Evolutionary conservation across 1,140 invertebrate species (phyloP).

Genomic region (Drosophila burlai): DNA sequence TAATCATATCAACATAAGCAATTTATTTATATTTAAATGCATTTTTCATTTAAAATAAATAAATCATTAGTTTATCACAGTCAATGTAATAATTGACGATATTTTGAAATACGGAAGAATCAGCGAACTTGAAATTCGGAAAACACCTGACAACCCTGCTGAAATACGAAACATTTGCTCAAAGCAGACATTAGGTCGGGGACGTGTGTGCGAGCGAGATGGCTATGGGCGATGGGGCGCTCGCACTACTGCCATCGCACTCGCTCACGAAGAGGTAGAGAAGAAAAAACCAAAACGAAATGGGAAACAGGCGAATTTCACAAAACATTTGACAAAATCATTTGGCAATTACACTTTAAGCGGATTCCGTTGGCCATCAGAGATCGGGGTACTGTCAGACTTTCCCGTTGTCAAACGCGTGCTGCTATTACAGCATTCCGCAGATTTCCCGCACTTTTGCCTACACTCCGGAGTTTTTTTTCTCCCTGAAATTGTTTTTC

Average conservation of each 20-base stretch:
- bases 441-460: conserved; percentile 54
- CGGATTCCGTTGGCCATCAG: conserved; percentile 3
- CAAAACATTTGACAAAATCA: conserved; percentile 58
- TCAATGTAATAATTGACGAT: background rate
- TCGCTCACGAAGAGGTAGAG: conserved; percentile 75
- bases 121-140: background rate
- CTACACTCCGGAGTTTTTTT: conserved; percentile 20
- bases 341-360: conserved; percentile 29
- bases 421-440: conserved; percentile 29
- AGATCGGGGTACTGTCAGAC: background rate
- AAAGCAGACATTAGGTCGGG: conserved; percentile 67
- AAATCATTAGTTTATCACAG: background rate
- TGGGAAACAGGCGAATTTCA: conserved; percentile 62
- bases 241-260: conserved; percentile 47
- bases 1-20: background rate
- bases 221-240: conserved; percentile 22
- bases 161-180: conserved; percentile 59
- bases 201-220: conserved; percentile 53
- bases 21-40: too few species aligned
- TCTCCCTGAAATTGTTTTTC: conserved; percentile 12
- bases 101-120: conserved; percentile 15
- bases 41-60: too few species aligned
- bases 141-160: conserved; percentile 23
- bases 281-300: conserved; percentile 77
- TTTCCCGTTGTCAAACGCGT: conserved; percentile 24